Evolutionary conservation across 2,113 vertebrate genomes (phyloP).

Genomic region (Rafetus swinhoei): DNA sequence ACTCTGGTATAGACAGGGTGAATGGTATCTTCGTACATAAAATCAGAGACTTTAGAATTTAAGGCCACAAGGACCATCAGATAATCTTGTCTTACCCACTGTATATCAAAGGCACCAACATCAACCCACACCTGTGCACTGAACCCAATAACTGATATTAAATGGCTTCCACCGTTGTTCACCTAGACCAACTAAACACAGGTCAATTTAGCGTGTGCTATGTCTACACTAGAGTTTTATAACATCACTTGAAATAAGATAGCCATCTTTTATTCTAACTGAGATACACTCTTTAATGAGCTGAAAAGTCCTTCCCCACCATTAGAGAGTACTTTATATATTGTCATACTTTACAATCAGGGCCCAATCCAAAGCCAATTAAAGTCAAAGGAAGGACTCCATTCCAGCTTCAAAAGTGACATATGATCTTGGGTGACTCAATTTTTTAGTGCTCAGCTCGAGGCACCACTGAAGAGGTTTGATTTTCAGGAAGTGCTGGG

Average conservation of each 20-base stretch:
- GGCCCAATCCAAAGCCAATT: not conserved
- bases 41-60: not conserved
- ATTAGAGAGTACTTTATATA: not conserved
- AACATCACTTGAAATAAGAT: constrained; percentile 47
- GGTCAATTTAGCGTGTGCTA: constrained; percentile 54
- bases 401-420: not conserved
- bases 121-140: not conserved
- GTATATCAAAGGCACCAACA: not conserved
- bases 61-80: not conserved
- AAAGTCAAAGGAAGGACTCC: not conserved
- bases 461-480: not conserved
- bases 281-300: constrained; percentile 61
- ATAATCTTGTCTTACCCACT: not conserved
- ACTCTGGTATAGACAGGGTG: constrained; percentile 28
- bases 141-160: not conserved
- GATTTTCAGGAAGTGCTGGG: not conserved
- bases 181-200: constrained; percentile 23
- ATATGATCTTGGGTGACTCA: not conserved
- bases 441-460: not conserved
- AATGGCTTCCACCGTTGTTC: constrained; percentile 24
- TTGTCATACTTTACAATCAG: not conserved
- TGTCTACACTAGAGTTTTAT: constrained; percentile 11
- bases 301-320: constrained; percentile 42
- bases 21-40: constrained; percentile 44
- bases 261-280: constrained; percentile 40